Conservation (phyloP, 2,113 vertebrate species). For the Semnornis frantzii region DNA sequence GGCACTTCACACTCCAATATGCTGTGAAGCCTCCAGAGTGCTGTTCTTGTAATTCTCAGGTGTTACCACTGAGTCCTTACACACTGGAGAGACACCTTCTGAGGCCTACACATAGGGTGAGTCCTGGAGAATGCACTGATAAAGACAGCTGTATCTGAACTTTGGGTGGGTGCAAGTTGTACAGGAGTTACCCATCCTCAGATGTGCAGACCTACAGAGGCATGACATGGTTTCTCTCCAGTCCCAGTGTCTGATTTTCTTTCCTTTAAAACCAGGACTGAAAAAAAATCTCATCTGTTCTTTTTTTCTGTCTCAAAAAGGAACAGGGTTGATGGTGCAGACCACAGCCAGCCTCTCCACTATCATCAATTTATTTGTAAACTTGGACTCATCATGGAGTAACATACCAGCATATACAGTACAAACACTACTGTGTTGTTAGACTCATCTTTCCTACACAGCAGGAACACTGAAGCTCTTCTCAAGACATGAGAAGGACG, state of each 20-base stretch:
- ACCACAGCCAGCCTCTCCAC: background rate
- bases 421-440: background rate
- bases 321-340: background rate
- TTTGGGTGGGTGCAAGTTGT: background rate
- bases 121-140: background rate
- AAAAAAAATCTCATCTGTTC: background rate
- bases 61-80: background rate
- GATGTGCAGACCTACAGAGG: background rate
- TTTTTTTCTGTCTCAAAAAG: background rate
- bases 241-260: background rate
- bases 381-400: background rate
- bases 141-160: background rate
- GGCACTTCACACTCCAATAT: background rate
- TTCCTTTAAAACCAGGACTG: background rate
- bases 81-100: background rate
- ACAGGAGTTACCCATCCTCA: background rate
- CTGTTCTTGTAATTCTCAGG: background rate
- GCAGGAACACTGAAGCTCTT: background rate
- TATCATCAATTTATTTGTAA: background rate
- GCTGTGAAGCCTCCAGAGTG: background rate
- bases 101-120: background rate
- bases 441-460: background rate
- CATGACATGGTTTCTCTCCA: background rate
- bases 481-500: background rate
- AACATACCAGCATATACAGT: background rate